A percentile compares a stretch with the other conserved stretches of the same genome.
phyloP scores from a whole-genome alignment of 2,113 vertebrate species.

The Lepidothrix coronata region DNA sequence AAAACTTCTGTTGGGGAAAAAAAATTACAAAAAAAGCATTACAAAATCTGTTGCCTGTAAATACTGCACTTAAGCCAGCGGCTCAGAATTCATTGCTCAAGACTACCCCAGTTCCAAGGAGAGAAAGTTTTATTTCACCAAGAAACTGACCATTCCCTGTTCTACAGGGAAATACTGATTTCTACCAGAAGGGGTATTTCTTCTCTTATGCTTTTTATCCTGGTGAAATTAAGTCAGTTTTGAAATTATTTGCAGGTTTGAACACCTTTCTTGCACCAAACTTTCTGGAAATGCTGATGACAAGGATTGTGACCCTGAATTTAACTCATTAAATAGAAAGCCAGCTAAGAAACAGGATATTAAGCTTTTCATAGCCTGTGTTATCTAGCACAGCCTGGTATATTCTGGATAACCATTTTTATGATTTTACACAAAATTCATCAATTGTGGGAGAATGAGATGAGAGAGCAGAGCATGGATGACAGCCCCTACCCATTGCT shows the following conservation, averaged over 20 bases:
- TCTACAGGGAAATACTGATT: not conserved
- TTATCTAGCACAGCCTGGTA: not conserved
- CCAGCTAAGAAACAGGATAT: accelerated
- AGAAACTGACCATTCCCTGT: not conserved
- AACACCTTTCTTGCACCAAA: not conserved
- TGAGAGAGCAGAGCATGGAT: not conserved
- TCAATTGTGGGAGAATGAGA: not conserved
- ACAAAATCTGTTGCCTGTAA: not conserved
- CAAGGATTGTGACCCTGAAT: not conserved
- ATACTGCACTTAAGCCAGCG: not conserved
- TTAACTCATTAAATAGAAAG: not conserved
- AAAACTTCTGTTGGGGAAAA: not conserved
- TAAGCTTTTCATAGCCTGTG: not conserved
- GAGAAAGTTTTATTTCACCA: not conserved
- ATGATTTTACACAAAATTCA: not conserved
- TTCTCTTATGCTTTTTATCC: not conserved
- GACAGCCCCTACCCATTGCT: not conserved
- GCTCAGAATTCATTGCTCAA: not conserved
- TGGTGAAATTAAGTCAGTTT: not conserved
- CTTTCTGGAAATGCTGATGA: not conserved
- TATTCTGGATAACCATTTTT: not conserved
- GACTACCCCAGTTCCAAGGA: not conserved
- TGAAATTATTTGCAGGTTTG: not conserved
- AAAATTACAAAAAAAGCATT: not conserved
- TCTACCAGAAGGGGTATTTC: not conserved